Conservation (phyloP, 2,888 invertebrate species). For the Drosophila tripunctata region DNA sequence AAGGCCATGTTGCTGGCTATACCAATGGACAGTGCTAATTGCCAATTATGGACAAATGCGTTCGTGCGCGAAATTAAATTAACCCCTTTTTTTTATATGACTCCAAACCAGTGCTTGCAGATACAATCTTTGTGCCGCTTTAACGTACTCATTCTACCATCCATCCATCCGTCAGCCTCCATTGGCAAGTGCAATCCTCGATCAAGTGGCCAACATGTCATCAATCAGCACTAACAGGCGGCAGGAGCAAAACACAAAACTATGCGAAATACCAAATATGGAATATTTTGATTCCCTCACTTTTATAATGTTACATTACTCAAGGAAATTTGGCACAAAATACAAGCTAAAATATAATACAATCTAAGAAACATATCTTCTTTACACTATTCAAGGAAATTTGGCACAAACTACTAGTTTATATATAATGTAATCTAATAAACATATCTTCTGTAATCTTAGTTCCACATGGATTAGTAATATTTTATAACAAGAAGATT, state of each 20-base stretch:
- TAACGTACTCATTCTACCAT: constrained; percentile 3
- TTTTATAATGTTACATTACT: neutral
- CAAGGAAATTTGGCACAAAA: too few relatives aligned
- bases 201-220: constrained; percentile 62
- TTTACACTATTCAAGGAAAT: too few relatives aligned
- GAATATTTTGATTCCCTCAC: constrained; percentile 40
- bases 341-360: too few relatives aligned
- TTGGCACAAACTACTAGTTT: too few relatives aligned
- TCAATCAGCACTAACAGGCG: constrained; percentile 62
- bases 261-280: constrained; percentile 59
- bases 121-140: neutral
- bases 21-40: constrained; percentile 81
- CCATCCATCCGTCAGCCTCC: constrained; percentile 6
- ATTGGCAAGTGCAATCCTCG: constrained; percentile 44
- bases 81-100: constrained; percentile 74
- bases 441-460: too few relatives aligned
- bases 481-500: too few relatives aligned
- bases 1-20: constrained; percentile 51
- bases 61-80: constrained; percentile 82
- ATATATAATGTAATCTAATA: too few relatives aligned
- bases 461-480: too few relatives aligned
- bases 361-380: too few relatives aligned
- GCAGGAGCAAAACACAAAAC: constrained; percentile 61
- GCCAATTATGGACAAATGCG: constrained; percentile 82
- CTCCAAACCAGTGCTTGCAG: constrained; percentile 16